phyloP scores from a whole-genome alignment of 2,797 vertebrate genomes.

The Gymnopithys bicolor region DNA sequence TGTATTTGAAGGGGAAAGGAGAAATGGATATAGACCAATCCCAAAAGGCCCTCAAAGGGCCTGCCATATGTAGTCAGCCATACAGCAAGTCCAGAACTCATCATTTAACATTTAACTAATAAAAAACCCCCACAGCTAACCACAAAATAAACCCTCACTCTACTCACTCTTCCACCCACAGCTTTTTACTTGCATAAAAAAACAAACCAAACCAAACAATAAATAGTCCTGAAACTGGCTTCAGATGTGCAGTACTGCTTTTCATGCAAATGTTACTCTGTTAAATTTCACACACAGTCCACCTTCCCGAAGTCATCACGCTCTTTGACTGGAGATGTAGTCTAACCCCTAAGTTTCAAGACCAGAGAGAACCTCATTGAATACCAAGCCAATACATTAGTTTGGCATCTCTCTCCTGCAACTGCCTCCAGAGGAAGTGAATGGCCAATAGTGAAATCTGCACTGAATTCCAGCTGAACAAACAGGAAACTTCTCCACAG shows the following conservation, averaged over 20 bases:
- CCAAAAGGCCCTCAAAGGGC: background rate
- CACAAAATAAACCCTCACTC: background rate
- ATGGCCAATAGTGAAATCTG: background rate
- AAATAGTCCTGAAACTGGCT: background rate
- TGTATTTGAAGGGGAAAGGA: background rate
- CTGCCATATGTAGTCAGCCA: background rate
- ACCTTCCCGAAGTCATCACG: background rate
- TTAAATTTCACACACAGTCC: background rate
- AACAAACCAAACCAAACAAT: background rate
- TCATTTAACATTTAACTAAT: background rate
- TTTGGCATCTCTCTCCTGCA: background rate
- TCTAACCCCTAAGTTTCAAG: background rate
- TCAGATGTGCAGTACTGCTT: background rate
- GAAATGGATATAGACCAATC: background rate
- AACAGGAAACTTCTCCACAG: background rate
- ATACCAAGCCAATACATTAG: background rate
- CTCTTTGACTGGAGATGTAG: background rate
- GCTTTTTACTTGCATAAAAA: conserved; percentile 21
- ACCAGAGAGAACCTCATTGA: background rate
- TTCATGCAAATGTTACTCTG: background rate
- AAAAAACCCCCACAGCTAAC: background rate
- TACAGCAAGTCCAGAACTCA: background rate
- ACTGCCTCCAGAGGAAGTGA: background rate
- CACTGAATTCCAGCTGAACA: background rate
- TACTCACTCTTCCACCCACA: conserved; percentile 10